Evolutionary conservation across 2,113 vertebrate genomes (phyloP).

Genomic region (Upupa epops): DNA sequence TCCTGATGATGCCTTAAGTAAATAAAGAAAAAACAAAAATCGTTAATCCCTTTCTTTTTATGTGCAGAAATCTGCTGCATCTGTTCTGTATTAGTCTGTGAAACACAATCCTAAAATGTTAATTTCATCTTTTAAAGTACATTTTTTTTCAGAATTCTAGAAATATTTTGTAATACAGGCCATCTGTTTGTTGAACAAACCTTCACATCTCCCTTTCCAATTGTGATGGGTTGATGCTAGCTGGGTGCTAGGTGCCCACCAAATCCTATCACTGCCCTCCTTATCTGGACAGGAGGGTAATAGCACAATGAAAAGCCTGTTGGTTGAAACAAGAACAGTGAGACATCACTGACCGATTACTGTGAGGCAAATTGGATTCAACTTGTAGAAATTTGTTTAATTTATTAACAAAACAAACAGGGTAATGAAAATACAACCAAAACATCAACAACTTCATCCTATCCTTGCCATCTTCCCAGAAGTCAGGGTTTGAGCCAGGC

Average conservation of each 20-base stretch:
- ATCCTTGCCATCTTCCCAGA: background rate
- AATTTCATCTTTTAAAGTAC: background rate
- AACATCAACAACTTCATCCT: background rate
- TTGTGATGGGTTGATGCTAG: background rate
- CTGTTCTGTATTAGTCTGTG: background rate
- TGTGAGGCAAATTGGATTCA: background rate
- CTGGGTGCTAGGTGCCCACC: background rate
- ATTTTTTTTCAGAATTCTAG: background rate
- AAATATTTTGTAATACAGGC: background rate
- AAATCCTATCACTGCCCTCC: background rate
- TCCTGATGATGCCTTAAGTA: slow-evolving; percentile 80
- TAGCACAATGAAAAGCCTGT: background rate
- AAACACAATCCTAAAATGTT: background rate
- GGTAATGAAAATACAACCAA: background rate
- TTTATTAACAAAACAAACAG: background rate
- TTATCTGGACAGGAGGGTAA: background rate
- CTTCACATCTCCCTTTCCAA: background rate
- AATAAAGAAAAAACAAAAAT: background rate
- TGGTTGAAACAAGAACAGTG: background rate
- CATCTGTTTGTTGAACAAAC: background rate
- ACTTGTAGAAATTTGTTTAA: background rate
- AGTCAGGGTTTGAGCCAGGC: too few relatives aligned
- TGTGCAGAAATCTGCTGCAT: background rate
- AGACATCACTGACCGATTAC: background rate
- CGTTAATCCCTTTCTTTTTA: background rate